Evolutionary conservation across 1,140 invertebrate genomes (phyloP).

Genomic region (Macrocentrus cingulum): DNA sequence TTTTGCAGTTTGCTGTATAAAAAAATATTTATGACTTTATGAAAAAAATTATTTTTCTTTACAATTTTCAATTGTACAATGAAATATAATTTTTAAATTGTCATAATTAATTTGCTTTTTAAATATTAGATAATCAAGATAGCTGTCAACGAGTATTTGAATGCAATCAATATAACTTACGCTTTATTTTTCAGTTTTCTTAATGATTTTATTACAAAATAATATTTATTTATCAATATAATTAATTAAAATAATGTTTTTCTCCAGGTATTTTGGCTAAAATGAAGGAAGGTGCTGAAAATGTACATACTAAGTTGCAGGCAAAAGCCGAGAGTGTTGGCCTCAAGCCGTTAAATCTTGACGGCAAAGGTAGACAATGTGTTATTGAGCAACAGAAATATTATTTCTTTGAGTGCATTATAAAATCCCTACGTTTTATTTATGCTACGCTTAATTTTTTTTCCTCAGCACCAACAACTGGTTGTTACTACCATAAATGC

Average conservation of each 20-base stretch:
- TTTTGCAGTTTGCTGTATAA: no score
- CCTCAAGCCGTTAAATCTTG: slow-evolving; percentile 60
- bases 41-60: no score
- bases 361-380: slow-evolving; percentile 62
- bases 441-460: slow-evolving; percentile 3
- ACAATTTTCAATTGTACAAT: no score
- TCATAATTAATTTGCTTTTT: no score
- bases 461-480: neutral
- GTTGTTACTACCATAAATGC: neutral
- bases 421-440: slow-evolving; percentile 2
- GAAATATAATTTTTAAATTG: no score
- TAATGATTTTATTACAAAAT: neutral
- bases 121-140: neutral
- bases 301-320: slow-evolving; percentile 89
- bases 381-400: slow-evolving; percentile 1
- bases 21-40: no score
- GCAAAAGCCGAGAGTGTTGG: slow-evolving; percentile 82
- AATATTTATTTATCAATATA: neutral
- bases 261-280: slow-evolving; percentile 84
- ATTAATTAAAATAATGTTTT: slow-evolving; percentile 37
- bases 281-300: slow-evolving; percentile 95
- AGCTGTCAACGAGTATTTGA: neutral
- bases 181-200: slow-evolving; percentile 13
- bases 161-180: neutral
- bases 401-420: neutral